These are phyloP conservation scores for Yasuhikotakia modesta DNA, from an alignment of 2,797 vertebrate genomes.

Conservation along the genomic window DNA sequence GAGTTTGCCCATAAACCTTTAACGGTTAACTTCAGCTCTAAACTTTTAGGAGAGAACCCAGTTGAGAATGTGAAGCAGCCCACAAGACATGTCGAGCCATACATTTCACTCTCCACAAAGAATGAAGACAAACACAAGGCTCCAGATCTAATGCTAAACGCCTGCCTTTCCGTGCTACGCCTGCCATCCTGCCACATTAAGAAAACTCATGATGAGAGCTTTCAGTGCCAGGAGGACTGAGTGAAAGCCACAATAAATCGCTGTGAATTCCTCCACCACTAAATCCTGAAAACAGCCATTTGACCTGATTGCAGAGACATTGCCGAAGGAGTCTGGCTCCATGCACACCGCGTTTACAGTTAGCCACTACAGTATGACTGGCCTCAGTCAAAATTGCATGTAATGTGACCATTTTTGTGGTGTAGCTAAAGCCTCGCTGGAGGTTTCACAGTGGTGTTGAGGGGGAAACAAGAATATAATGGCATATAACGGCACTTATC, in stretches of 20 bases:
- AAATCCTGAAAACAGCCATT: conserved; percentile 50
- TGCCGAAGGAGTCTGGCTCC: conserved; percentile 38
- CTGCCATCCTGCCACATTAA: conserved; percentile 27
- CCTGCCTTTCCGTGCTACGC: conserved; percentile 39
- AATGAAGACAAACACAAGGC: conserved; percentile 30
- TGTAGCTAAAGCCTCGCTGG: conserved; percentile 45
- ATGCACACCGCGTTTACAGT: conserved; percentile 14
- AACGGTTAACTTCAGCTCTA: not conserved
- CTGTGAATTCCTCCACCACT: conserved; percentile 47
- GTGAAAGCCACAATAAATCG: conserved; percentile 42
- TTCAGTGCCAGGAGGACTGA: conserved; percentile 49
- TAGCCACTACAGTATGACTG: conserved; percentile 36
- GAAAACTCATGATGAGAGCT: conserved; percentile 52
- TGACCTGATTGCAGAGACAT: conserved; percentile 30
- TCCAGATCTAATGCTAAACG: conserved; percentile 21
- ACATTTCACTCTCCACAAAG: conserved; percentile 30
- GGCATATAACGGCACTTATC: conserved; percentile 23
- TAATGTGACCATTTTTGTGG: conserved; percentile 54
- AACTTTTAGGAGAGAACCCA: not conserved
- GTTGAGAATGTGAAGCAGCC: conserved; percentile 15
- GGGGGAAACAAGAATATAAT: conserved; percentile 41
- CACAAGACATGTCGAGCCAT: conserved; percentile 18
- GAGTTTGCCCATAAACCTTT: not conserved
- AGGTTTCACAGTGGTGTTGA: conserved; percentile 54
- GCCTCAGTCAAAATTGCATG: conserved; percentile 46